Evolutionary conservation across 2,888 invertebrate species (phyloP), one percentile per base, ranked within the genome.

Genomic region (Pollenia griseotomentosa): DNA sequence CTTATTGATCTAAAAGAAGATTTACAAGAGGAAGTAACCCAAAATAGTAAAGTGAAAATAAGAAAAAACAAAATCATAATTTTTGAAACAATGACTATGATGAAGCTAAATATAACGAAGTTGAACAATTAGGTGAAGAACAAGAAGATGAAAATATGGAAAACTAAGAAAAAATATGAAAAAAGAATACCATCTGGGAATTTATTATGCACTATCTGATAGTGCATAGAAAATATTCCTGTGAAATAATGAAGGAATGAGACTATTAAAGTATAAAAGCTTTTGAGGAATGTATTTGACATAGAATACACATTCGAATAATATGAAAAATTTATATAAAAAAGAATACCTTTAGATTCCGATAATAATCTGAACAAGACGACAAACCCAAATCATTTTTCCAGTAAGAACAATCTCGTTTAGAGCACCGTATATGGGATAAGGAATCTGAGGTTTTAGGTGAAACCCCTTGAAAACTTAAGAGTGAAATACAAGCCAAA

Each of bases 391-490:
- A 91, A 88, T 97, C 98, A 0, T 95, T 96, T 12, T 96, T 96
- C 92, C 97, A 98, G 93, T 91, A 95, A 83, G 94, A 97, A 59
- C 96, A 97, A 91, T 95, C 96, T 86, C 95, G 96, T 65, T 93
- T 97, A 33, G 94, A 95, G 80, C 95, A 95, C 89, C 95, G 95
- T 88, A 97, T 97, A 83, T 93, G 95, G 44, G 94, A 95, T 88
- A 93, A 97, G 70, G 97, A 98, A 94, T 94, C 96, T 65, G 95
- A 95, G 89, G 96, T 96, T 0, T 91, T 99, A 46, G 94, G 95
- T 12, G 97, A 98, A 87, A 98, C 98, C 89, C 96, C 98, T 0
- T 99, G 99, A 99, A 98, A 98, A 91, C 93, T 99, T 63, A 96
- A 96, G 91, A 99, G 99, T 87, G 99, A 99, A 95, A 95, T 98